A percentile compares a stretch with the other conserved stretches of the same genome.
phyloP scores from a whole-genome alignment of 2,113 vertebrate genomes.

The Tichodroma muraria region DNA sequence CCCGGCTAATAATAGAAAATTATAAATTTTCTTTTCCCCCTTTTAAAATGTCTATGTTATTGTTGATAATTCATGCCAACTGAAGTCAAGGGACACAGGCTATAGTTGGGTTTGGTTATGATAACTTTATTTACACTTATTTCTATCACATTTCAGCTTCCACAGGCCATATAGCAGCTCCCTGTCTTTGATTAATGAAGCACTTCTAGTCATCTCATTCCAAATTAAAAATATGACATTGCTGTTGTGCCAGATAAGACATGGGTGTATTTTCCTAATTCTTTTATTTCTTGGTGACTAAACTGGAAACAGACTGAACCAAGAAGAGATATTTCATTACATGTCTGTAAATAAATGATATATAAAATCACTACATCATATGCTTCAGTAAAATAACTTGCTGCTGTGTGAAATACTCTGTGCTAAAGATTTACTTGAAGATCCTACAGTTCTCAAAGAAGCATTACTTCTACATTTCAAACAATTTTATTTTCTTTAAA shows the following conservation, averaged over 20 bases:
- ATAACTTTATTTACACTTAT: not conserved
- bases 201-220: not conserved
- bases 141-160: not conserved
- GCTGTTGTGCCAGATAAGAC: not conserved
- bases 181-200: not conserved
- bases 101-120: not conserved
- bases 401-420: not conserved
- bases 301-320: not conserved
- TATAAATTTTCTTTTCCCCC: not conserved
- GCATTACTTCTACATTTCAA: not conserved
- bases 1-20: not conserved
- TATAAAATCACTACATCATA: not conserved
- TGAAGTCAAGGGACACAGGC: not conserved
- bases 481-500: not conserved
- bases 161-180: not conserved
- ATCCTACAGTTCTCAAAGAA: not conserved
- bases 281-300: not conserved
- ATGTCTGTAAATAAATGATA: not conserved
- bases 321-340: not conserved
- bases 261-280: not conserved
- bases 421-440: not conserved
- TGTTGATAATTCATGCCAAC: not conserved
- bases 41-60: not conserved
- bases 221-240: not conserved
- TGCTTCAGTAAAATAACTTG: not conserved